Percentiles rank a stretch among this genome's conserved stretches.
Conservation (phyloP, 2,113 vertebrate species). For the Merops nubicus region DNA sequence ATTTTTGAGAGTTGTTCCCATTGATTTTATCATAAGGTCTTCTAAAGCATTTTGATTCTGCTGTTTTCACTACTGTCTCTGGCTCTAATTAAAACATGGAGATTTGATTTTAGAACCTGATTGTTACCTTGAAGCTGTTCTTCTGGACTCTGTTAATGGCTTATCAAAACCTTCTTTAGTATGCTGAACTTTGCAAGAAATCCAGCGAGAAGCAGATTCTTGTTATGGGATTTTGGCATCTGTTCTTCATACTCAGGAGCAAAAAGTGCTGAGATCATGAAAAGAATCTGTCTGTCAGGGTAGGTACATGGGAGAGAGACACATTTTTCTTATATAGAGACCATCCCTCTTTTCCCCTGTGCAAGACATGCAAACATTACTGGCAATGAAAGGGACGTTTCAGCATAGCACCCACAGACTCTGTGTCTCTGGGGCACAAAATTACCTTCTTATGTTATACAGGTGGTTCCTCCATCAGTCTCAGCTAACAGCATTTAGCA, state of each 20-base stretch:
- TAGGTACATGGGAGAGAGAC: neutral
- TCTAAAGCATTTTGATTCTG: neutral
- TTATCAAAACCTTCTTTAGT: conserved; percentile 13
- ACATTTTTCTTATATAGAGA: neutral
- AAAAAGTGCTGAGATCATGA: conserved; percentile 33
- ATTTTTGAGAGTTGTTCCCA: conserved; percentile 1
- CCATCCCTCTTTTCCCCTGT: neutral
- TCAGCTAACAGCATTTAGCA: neutral
- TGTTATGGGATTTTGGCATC: conserved; percentile 11
- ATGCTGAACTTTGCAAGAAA: neutral
- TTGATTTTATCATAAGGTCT: neutral
- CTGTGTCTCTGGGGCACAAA: neutral
- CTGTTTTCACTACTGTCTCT: neutral
- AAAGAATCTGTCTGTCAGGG: conserved; percentile 2
- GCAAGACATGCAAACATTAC: neutral
- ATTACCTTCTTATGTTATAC: neutral
- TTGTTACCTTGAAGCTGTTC: conserved; percentile 23
- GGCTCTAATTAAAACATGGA: neutral
- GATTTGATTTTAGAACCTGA: neutral
- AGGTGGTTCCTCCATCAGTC: neutral
- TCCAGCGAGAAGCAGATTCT: neutral
- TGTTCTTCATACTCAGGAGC: conserved; percentile 14
- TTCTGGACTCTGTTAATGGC: conserved; percentile 16
- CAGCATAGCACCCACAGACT: neutral
- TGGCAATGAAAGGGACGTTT: neutral